These are phyloP conservation scores for Columba guinea DNA, from an alignment of 2,797 vertebrate genomes.

Conservation along the genomic window DNA sequence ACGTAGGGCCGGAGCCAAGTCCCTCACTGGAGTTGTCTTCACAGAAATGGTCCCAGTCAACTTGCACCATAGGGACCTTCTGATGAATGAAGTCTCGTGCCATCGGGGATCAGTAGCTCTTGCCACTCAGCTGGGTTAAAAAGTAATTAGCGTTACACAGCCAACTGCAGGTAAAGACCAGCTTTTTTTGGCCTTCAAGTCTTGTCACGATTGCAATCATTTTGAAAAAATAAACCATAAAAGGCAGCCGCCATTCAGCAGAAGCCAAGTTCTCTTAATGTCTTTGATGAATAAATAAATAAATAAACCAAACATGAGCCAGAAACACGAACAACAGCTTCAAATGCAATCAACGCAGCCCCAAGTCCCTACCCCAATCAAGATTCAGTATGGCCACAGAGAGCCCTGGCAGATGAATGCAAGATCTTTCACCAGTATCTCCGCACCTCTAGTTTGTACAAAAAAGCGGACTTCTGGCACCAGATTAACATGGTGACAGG, in stretches of 20 bases:
- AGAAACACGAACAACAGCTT: neutral
- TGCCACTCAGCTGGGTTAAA: neutral
- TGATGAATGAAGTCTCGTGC: neutral
- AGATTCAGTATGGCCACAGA: neutral
- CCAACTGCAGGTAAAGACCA: neutral
- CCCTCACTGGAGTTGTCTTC: neutral
- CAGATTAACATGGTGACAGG: neutral
- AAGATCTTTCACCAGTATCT: neutral
- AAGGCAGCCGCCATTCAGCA: neutral
- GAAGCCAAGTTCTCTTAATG: neutral
- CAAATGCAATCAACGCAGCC: neutral
- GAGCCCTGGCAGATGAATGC: neutral
- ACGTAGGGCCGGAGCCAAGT: neutral
- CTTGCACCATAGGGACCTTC: neutral
- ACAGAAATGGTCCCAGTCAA: neutral
- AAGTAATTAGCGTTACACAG: neutral
- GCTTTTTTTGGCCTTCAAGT: neutral
- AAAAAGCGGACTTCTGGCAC: neutral
- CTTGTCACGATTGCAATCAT: neutral
- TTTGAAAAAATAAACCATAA: neutral
- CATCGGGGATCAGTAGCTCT: rapidly evolving
- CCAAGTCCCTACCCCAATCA: neutral
- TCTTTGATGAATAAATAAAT: neutral
- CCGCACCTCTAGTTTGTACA: neutral
- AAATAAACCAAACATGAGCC: neutral